These are phyloP conservation scores for Eremophila alpestris DNA, from an alignment of 2,797 vertebrate species.

Conservation along the genomic window DNA sequence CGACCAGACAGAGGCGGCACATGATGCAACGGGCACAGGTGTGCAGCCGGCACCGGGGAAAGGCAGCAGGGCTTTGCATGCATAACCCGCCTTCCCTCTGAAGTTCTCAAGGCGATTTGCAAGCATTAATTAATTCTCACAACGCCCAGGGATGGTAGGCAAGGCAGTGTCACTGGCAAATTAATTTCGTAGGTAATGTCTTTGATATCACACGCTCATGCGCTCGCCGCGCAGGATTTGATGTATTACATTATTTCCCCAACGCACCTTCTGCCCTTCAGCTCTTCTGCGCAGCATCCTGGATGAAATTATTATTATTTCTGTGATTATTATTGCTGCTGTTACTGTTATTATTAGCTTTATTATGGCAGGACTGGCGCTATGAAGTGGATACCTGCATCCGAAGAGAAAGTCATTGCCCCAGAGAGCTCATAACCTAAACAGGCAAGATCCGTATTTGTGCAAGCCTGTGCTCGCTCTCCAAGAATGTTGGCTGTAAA, in stretches of 20 bases:
- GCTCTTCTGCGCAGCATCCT: neutral
- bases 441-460: neutral
- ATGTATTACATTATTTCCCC: conserved; percentile 15
- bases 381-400: neutral
- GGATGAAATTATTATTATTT: conserved; percentile 20
- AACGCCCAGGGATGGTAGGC: conserved; percentile 49
- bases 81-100: conserved; percentile 38
- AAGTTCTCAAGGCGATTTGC: conserved; percentile 60
- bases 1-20: conserved; percentile 28
- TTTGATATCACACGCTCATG: conserved; percentile 53
- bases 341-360: neutral
- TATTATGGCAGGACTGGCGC: neutral
- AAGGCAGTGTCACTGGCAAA: conserved; percentile 61
- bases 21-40: conserved; percentile 73
- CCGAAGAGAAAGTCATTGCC: conserved; percentile 28
- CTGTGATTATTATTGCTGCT: conserved; percentile 7
- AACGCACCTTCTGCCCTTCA: conserved; percentile 59
- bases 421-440: conserved; percentile 13
- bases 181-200: conserved; percentile 63
- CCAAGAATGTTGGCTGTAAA: conserved; percentile 33
- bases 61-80: conserved; percentile 53
- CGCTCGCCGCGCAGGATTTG: neutral
- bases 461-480: conserved; percentile 26
- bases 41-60: conserved; percentile 44
- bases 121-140: conserved; percentile 65